Evolutionary conservation across 2,797 vertebrate species (phyloP).

Genomic region (Tarsius wallacei): DNA sequence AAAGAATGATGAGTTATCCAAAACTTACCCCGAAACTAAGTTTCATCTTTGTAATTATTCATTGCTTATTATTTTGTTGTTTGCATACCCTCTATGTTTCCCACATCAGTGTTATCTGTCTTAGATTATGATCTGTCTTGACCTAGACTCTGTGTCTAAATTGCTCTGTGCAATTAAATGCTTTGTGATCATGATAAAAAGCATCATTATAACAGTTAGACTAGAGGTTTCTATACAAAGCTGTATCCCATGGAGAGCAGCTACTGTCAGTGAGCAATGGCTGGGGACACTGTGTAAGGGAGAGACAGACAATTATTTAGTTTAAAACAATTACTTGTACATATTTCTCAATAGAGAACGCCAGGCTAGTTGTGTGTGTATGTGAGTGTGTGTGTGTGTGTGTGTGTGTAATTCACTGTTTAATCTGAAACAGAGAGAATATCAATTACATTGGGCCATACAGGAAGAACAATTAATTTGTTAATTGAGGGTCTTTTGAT

Average conservation of each 20-base stretch:
- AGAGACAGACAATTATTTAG: not conserved
- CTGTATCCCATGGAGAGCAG: not conserved
- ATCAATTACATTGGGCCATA: not conserved
- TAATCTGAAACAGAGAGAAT: not conserved
- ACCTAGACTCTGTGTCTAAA: slow-evolving; percentile 68
- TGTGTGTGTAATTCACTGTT: not conserved
- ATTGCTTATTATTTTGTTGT: slow-evolving; percentile 71
- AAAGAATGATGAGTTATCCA: slow-evolving; percentile 52
- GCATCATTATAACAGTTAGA: slow-evolving; percentile 61
- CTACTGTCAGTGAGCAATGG: not conserved
- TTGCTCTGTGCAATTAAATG: slow-evolving; percentile 78
- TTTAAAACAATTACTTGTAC: not conserved
- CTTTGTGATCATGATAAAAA: slow-evolving; percentile 75
- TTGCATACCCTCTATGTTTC: slow-evolving; percentile 52
- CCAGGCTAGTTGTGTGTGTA: not conserved
- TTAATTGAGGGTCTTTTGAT: slow-evolving; percentile 24
- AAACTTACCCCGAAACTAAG: slow-evolving; percentile 57
- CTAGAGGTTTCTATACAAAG: slow-evolving; percentile 43
- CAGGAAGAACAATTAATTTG: slow-evolving; percentile 29
- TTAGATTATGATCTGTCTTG: slow-evolving; percentile 72
- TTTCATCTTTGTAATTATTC: slow-evolving; percentile 73
- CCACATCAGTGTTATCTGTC: slow-evolving; percentile 18
- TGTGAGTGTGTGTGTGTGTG: too few relatives aligned
- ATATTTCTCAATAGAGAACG: not conserved
- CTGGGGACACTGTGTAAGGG: not conserved